These are phyloP conservation scores for Eugnorisma glareosa DNA, from an alignment of 2,888 invertebrate genomes.

Conservation along the genomic window DNA sequence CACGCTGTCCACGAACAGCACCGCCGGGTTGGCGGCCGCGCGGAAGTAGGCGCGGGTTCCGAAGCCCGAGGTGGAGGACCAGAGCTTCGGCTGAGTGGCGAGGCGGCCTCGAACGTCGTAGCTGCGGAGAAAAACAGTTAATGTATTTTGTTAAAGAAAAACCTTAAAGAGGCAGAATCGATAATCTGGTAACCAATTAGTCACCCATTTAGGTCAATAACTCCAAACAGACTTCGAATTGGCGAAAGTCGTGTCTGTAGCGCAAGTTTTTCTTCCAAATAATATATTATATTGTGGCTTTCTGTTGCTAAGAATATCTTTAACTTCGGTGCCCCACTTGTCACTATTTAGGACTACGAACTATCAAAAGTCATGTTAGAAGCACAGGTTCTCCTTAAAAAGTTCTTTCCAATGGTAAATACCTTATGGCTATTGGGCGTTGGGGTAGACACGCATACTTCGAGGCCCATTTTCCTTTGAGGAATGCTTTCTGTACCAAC, in stretches of 20 bases:
- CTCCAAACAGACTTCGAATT: background rate
- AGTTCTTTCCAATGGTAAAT: background rate
- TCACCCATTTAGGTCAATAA: background rate
- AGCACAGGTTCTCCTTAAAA: background rate
- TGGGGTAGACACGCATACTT: background rate
- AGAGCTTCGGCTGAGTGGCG: conserved; percentile 94
- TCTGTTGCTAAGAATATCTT: no score
- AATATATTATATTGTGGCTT: no score
- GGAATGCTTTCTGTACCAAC: background rate
- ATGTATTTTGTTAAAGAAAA: background rate
- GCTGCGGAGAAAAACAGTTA: conserved; percentile 80
- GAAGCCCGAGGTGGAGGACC: conserved; percentile 94
- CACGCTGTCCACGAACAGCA: conserved; percentile 94
- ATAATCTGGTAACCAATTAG: background rate
- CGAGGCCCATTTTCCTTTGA: background rate
- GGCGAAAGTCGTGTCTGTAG: background rate
- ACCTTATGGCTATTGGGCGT: background rate
- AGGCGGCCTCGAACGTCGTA: conserved; percentile 94
- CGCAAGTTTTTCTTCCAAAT: background rate
- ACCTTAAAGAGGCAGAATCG: background rate
- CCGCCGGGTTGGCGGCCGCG: conserved; percentile 93
- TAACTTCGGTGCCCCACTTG: no score
- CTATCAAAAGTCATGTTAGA: background rate
- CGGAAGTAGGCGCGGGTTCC: conserved; percentile 94
- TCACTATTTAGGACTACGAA: background rate